Evolutionary conservation across 2,888 invertebrate genomes (phyloP), one percentile per base, ranked within the genome.

Genomic region (Epirrhoe tristata): DNA sequence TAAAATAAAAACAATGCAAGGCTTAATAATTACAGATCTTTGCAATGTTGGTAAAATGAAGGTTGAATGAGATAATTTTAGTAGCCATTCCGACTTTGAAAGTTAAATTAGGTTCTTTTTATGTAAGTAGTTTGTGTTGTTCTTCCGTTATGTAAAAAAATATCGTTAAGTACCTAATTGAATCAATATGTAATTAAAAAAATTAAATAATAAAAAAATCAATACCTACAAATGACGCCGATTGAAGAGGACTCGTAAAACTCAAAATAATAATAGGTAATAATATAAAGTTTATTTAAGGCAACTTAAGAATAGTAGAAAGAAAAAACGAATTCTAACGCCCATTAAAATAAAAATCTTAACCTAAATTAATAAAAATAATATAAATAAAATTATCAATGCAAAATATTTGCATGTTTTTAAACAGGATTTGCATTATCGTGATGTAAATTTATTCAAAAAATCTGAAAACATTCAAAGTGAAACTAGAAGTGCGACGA

Each of bases 401-500:
- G 24, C 24, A 24, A 24, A 24, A 24, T 24, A 24, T 24, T 24
- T 24, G 24, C 24, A 24, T n/a, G n/a, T n/a, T n/a, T n/a, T 24
- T 24, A 2, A 24, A 24, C 1, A 24, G 24, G 3, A 24, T 24
- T 24, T 24, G 24, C 24, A 24, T 24, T 10, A 43, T 43, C 12
- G 1, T 10, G 12, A 43, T 48, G 14, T 43, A 39, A 54, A 48
- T n/a, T 17, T 32, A 53, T 51, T 53, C 43, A n/a, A 34, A 54
- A n/a, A 59, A 39, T 55, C 48, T 14, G 14, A 65, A 65, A 65
- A 54, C 24, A 52, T 56, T 48, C 59, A 68, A 63, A 68, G 64
- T 53, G 68, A 70, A 69, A 70, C 65, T 62, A 67, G 66, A 74
- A 74, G 69, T 68, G 66, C 67, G 71, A 65, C 72, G 68, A 72